A percentile compares a stretch with the other conserved stretches of the same genome.
These are phyloP conservation scores for Parelbella ahira DNA, from an alignment of 2,888 invertebrate species.

Conservation along the genomic window DNA sequence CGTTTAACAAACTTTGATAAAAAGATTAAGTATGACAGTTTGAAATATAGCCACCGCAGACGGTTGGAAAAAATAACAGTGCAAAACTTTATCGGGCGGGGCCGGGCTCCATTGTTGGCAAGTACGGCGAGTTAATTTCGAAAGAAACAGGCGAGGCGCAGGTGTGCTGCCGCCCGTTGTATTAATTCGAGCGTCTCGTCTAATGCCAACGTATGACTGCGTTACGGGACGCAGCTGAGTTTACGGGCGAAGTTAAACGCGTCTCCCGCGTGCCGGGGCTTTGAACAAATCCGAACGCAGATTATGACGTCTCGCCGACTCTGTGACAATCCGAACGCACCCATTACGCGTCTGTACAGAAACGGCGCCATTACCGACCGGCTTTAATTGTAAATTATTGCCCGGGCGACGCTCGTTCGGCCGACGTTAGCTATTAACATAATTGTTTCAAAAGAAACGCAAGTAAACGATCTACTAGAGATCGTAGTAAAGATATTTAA, in stretches of 20 bases:
- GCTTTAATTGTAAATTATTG: conserved; percentile 69
- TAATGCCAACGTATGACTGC: conserved; percentile 72
- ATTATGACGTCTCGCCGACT: conserved; percentile 58
- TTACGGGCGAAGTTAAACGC: conserved; percentile 62
- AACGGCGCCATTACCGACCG: conserved; percentile 47
- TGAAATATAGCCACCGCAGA: conserved; percentile 77
- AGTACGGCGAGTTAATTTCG: conserved; percentile 70
- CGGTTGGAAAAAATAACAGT: conserved; percentile 66
- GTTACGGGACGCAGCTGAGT: conserved; percentile 63
- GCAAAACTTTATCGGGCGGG: conserved; percentile 63
- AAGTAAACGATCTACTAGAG: conserved; percentile 59
- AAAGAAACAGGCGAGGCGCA: conserved; percentile 73
- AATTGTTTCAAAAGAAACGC: conserved; percentile 73
- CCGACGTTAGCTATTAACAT: conserved; percentile 58
- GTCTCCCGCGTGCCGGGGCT: conserved; percentile 48
- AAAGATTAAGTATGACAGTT: conserved; percentile 81
- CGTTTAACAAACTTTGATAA: conserved; percentile 80
- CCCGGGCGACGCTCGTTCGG: conserved; percentile 39
- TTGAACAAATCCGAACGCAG: conserved; percentile 55
- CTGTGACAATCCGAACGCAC: conserved; percentile 38
- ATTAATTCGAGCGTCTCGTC: conserved; percentile 73
- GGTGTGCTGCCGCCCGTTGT: conserved; percentile 61
- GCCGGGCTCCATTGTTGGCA: conserved; percentile 67
- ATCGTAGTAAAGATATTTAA: conserved; percentile 66
- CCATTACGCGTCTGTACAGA: conserved; percentile 31